Conservation (phyloP, 2,888 invertebrate species). For the Lochmaea capreae region DNA sequence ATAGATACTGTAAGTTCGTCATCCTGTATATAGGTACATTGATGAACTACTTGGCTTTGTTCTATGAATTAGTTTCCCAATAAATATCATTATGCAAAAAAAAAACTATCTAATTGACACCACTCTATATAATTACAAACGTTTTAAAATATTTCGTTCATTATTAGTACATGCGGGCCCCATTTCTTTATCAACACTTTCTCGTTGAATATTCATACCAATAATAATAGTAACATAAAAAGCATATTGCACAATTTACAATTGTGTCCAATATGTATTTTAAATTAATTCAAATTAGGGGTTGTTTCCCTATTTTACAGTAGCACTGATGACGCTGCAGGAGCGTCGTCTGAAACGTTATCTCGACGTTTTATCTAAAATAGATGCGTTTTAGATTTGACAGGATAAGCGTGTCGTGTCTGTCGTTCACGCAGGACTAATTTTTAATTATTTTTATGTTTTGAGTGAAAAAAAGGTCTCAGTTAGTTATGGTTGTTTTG, state of each 20-base stretch:
- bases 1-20: no score
- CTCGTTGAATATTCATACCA: slow-evolving; percentile 42
- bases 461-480: no score
- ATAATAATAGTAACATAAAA: slow-evolving; percentile 38
- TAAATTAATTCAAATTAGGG: slow-evolving; percentile 50
- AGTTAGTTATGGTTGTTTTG: no score
- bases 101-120: slow-evolving; percentile 1
- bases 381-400: slow-evolving; percentile 62
- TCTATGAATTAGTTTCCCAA: neutral
- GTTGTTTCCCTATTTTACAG: slow-evolving; percentile 33
- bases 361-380: slow-evolving; percentile 61
- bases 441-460: slow-evolving; percentile 20
- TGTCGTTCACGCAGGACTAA: slow-evolving; percentile 19
- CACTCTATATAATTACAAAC: slow-evolving; percentile 18
- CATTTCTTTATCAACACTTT: slow-evolving; percentile 39
- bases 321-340: slow-evolving; percentile 43
- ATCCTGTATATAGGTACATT: no score
- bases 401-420: slow-evolving; percentile 46
- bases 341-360: slow-evolving; percentile 53
- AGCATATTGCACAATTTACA: slow-evolving; percentile 36
- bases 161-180: slow-evolving; percentile 34
- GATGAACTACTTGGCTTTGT: neutral
- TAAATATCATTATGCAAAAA: slow-evolving; percentile 11
- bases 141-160: slow-evolving; percentile 28
- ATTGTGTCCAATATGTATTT: slow-evolving; percentile 43